These are phyloP conservation scores for Calidris pugnax DNA, from an alignment of 2,113 vertebrate species.

Conservation along the genomic window DNA sequence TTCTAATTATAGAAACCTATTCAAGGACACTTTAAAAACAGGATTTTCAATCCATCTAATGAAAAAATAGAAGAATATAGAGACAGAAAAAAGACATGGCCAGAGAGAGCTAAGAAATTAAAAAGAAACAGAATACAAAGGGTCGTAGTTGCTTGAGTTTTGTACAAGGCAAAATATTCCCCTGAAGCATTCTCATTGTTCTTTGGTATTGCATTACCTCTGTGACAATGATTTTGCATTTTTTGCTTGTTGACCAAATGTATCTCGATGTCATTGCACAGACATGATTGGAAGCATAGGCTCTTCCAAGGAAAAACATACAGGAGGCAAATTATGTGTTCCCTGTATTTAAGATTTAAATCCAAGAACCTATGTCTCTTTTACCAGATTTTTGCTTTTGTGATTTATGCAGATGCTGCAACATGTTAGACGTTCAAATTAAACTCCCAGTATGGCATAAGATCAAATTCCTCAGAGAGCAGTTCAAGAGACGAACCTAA, in stretches of 20 bases:
- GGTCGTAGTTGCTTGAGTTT: not conserved
- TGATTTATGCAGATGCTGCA: not conserved
- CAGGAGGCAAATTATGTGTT: not conserved
- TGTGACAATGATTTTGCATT: not conserved
- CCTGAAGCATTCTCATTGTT: accelerated
- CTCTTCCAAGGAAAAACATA: not conserved
- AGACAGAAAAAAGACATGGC: not conserved
- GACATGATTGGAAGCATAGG: not conserved
- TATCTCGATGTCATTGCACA: not conserved
- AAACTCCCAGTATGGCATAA: not conserved
- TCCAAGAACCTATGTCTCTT: not conserved
- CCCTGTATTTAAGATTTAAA: not conserved
- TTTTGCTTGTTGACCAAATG: not conserved
- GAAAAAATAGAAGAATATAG: not conserved
- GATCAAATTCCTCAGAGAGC: not conserved
- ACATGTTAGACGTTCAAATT: not conserved
- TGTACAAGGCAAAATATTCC: not conserved
- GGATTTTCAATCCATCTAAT: not conserved
- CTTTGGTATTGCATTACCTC: not conserved
- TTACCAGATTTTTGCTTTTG: not conserved
- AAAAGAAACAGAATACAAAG: not conserved
- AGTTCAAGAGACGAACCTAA: not conserved
- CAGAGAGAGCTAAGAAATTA: not conserved
- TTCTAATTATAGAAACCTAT: conserved; percentile 44
- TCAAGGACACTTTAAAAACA: conserved; percentile 19